These are phyloP conservation scores for Dynastes hyllus DNA, from an alignment of 2,888 invertebrate genomes.

Conservation along the genomic window DNA sequence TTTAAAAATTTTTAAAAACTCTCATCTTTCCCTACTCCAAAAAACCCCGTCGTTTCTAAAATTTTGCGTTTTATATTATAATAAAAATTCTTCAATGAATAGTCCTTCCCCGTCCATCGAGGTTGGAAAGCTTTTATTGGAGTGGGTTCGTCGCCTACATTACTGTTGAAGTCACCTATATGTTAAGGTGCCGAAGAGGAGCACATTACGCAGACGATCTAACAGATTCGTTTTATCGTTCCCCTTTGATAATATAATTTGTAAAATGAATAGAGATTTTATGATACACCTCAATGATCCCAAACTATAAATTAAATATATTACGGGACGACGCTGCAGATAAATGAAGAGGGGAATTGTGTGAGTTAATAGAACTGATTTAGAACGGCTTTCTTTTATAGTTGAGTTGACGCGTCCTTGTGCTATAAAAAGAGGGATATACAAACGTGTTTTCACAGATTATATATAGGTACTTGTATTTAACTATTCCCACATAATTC, in stretches of 20 bases:
- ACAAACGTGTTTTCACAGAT: not conserved
- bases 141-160: conserved; percentile 40
- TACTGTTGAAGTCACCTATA: conserved; percentile 29
- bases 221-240: conserved; percentile 33
- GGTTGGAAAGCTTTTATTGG: conserved; percentile 30
- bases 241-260: conserved; percentile 36
- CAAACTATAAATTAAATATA: conserved; percentile 25
- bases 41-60: conserved; percentile 42
- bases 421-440: not conserved
- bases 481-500: not conserved
- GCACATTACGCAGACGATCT: conserved; percentile 26
- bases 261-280: conserved; percentile 41
- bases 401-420: not conserved
- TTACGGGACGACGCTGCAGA: conserved; percentile 9
- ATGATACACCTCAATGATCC: conserved; percentile 15
- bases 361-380: conserved; percentile 2
- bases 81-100: conserved; percentile 43
- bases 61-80: conserved; percentile 44
- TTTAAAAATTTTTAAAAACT: too few relatives aligned
- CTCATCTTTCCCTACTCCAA: conserved; percentile 40
- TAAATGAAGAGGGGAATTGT: not conserved
- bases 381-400: not conserved
- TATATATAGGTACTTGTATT: not conserved
- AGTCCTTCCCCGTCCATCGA: conserved; percentile 30
- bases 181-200: conserved; percentile 38